phyloP scores from a whole-genome alignment of 2,797 vertebrate species.

The Pantherophis alleghaniensis region DNA sequence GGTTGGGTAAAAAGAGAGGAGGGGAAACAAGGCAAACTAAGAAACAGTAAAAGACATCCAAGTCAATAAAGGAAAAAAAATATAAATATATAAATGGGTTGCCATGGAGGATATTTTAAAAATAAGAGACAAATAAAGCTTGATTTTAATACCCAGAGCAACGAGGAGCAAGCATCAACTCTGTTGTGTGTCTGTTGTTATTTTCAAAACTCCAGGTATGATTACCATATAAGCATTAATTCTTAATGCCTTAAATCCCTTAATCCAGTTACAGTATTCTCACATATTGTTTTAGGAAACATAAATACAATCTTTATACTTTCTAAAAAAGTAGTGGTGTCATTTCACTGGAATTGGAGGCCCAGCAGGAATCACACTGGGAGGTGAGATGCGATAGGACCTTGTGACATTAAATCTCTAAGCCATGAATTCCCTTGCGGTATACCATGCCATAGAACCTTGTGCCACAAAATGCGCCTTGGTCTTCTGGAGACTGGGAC shows the following conservation, averaged over 20 bases:
- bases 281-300: neutral
- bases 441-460: neutral
- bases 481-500: slow-evolving; percentile 13
- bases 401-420: neutral
- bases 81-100: neutral
- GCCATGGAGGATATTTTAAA: neutral
- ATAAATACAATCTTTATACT: neutral
- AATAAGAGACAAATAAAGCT: neutral
- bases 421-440: neutral
- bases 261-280: neutral
- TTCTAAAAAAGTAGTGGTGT: neutral
- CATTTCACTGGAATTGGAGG: neutral
- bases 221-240: neutral
- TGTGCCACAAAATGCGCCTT: neutral
- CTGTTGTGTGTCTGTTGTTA: neutral
- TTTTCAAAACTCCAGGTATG: neutral
- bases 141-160: neutral
- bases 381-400: neutral
- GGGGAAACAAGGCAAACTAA: neutral
- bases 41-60: neutral
- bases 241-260: neutral
- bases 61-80: neutral
- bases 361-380: too few species aligned
- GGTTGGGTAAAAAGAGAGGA: neutral
- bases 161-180: neutral